These are phyloP conservation scores for Salpingus planirostris DNA, from an alignment of 2,888 invertebrate genomes.

Conservation along the genomic window DNA sequence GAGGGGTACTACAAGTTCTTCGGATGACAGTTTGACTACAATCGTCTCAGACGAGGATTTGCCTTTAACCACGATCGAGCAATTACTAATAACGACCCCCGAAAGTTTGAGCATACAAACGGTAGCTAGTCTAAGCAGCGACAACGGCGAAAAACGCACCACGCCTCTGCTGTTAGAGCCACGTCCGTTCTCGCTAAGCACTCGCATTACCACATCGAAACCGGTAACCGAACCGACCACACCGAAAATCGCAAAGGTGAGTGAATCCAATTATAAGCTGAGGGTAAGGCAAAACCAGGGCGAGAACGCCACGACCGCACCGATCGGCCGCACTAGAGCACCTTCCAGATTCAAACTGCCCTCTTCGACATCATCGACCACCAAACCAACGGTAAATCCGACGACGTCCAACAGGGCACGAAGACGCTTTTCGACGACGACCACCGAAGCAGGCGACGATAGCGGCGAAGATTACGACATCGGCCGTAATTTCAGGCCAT, in stretches of 20 bases:
- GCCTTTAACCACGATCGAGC: no score
- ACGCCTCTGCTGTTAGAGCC: constrained; percentile 31
- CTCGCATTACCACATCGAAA: constrained; percentile 24
- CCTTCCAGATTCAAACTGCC: constrained; percentile 23
- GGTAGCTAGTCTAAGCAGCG: constrained; percentile 10
- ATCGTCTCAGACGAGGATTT: no score
- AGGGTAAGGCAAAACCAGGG: constrained; percentile 17
- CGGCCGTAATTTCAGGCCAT: constrained; percentile 34
- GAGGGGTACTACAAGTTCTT: constrained; percentile 5
- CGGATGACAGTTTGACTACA: no score
- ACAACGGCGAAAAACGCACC: constrained; percentile 11
- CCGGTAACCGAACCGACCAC: constrained; percentile 33
- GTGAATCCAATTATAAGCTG: constrained; percentile 33
- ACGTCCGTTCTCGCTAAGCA: constrained; percentile 31
- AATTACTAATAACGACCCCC: constrained; percentile 11
- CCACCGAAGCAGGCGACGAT: constrained; percentile 25
- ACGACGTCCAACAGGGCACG: constrained; percentile 13
- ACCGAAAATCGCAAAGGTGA: constrained; percentile 43
- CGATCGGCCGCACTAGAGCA: constrained; percentile 17
- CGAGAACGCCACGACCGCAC: constrained; percentile 13
- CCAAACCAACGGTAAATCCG: constrained; percentile 11
- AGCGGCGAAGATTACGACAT: constrained; percentile 23
- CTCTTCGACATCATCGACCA: constrained; percentile 2
- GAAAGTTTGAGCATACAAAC: constrained; percentile 10
- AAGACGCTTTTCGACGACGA: constrained; percentile 16